Evolutionary conservation across 1,140 invertebrate genomes (phyloP).

Genomic region (Coptotermes formosanus): DNA sequence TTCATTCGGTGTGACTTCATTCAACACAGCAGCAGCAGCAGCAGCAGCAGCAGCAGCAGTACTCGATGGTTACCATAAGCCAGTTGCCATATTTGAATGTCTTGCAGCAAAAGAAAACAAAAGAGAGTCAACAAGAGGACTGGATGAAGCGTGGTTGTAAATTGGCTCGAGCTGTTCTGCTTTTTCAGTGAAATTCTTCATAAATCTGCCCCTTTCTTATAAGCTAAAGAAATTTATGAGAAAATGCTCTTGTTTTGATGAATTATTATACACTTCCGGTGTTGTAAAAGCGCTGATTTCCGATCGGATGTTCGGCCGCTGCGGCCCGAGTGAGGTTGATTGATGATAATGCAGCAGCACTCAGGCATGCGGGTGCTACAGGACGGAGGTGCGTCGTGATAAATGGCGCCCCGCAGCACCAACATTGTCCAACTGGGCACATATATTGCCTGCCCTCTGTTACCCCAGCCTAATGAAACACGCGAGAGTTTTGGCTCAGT

Average conservation of each 20-base stretch:
- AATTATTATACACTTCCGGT: neutral
- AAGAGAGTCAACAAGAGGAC: neutral
- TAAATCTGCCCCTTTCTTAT: neutral
- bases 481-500: too few relatives aligned
- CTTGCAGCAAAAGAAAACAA: neutral
- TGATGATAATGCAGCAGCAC: neutral
- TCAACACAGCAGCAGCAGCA: neutral
- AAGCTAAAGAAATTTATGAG: neutral
- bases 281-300: neutral
- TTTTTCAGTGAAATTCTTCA: neutral
- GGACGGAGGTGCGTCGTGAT: neutral
- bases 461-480: too few relatives aligned
- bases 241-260: neutral
- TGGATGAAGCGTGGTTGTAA: neutral
- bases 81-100: neutral
- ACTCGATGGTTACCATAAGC: neutral
- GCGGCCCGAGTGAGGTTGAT: neutral
- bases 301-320: neutral
- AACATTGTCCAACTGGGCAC: slow-evolving; percentile 1
- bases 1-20: too few relatives aligned
- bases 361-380: too few relatives aligned
- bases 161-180: neutral
- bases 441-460: neutral
- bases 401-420: neutral
- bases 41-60: neutral